Conservation (phyloP, 64 coral and sea anemone species). For the Pachyseris speciosa region DNA sequence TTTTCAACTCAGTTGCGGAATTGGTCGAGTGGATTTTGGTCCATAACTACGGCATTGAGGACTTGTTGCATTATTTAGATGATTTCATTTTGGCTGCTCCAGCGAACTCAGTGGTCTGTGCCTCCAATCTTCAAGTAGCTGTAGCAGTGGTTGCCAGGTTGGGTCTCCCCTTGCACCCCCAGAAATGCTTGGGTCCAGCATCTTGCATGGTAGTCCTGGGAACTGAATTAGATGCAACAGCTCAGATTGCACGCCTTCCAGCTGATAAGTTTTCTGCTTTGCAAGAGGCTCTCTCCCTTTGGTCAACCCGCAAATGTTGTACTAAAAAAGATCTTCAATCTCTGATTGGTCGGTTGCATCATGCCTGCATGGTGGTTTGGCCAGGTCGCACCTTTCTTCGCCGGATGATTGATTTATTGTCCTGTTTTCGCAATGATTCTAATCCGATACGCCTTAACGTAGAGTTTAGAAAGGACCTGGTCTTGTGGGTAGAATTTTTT, state of each 20-base stretch:
- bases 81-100: neutral
- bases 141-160: neutral
- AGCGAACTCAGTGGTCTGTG: neutral
- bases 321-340: neutral
- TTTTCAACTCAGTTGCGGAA: slow-evolving; percentile 46
- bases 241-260: neutral
- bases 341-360: neutral
- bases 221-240: slow-evolving; percentile 16
- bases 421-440: no score
- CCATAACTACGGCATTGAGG: neutral
- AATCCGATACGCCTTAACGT: neutral
- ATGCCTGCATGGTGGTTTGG: neutral
- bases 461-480: neutral
- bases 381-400: slow-evolving; percentile 14
- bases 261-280: neutral
- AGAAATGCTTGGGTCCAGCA: slow-evolving; percentile 34
- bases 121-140: neutral
- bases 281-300: neutral
- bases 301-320: neutral
- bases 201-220: neutral
- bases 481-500: neutral
- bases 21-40: neutral
- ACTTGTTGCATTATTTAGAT: neutral
- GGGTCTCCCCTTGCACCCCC: neutral
- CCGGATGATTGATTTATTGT: slow-evolving; percentile 35